Conservation (phyloP, 1,140 invertebrate genomes). For the Gonioctena quinquepunctata region DNA sequence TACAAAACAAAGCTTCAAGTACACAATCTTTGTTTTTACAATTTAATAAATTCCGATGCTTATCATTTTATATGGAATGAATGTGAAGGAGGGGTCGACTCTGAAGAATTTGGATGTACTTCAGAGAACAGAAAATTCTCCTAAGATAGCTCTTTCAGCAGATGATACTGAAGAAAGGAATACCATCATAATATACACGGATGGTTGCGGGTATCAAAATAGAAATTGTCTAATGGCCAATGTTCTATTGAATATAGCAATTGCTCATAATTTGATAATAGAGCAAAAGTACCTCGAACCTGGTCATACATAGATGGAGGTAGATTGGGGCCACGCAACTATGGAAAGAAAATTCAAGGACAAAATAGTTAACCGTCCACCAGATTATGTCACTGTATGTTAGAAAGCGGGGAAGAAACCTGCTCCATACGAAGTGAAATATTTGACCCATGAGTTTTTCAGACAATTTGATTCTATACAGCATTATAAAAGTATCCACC, state of each 20-base stretch:
- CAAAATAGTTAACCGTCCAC: neutral
- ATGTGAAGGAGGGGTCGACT: neutral
- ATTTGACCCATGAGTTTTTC: neutral
- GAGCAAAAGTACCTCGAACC: constrained; percentile 16
- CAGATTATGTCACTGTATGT: neutral
- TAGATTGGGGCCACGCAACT: constrained; percentile 4
- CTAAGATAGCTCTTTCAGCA: neutral
- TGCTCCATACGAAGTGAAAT: neutral
- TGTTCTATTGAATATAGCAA: constrained; percentile 26
- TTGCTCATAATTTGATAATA: constrained; percentile 12
- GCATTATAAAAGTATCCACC: neutral
- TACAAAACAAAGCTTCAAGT: constrained; percentile 10
- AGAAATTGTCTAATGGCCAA: constrained; percentile 14
- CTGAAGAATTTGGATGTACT: neutral
- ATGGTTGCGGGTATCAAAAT: constrained; percentile 32
- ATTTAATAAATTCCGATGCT: neutral
- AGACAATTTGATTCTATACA: neutral
- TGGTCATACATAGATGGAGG: constrained; percentile 21
- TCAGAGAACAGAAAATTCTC: neutral
- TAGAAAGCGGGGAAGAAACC: neutral
- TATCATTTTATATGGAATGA: constrained; percentile 1
- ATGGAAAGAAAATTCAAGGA: constrained; percentile 11
- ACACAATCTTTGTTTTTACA: neutral
- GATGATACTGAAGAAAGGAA: neutral
- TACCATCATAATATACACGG: constrained; percentile 24